These are phyloP conservation scores for Bothrops jararaca DNA, from an alignment of 2,113 vertebrate species.

Conservation along the genomic window DNA sequence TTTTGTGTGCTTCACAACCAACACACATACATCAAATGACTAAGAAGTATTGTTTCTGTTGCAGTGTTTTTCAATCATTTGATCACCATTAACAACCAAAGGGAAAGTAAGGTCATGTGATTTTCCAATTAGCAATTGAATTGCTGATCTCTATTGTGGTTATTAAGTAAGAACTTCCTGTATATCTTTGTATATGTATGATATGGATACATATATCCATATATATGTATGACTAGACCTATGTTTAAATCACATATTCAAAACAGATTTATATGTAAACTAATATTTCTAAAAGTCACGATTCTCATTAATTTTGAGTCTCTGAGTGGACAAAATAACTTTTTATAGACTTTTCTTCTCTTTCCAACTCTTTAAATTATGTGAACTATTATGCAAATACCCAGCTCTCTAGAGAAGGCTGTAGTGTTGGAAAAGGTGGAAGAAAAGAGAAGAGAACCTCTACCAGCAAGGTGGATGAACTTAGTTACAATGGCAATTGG, in stretches of 20 bases:
- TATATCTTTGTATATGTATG: neutral
- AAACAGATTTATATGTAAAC: neutral
- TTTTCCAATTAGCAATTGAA: neutral
- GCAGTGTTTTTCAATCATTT: neutral
- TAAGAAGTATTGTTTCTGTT: neutral
- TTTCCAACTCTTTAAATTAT: neutral
- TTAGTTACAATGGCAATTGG: neutral
- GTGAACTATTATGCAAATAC: neutral
- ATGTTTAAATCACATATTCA: neutral
- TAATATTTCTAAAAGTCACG: neutral
- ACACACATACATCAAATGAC: neutral
- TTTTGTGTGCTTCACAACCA: neutral
- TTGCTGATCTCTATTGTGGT: neutral
- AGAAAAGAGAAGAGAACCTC: neutral
- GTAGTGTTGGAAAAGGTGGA: neutral
- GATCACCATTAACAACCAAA: neutral
- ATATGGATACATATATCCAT: no score
- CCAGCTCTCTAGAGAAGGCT: neutral
- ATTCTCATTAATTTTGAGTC: neutral
- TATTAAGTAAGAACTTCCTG: neutral
- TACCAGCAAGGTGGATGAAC: neutral
- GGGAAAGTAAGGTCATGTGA: neutral
- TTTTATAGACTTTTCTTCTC: neutral
- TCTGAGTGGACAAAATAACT: neutral
- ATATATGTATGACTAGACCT: neutral